Conservation (phyloP, 1,140 invertebrate genomes). For the Sycobia sp. region DNA sequence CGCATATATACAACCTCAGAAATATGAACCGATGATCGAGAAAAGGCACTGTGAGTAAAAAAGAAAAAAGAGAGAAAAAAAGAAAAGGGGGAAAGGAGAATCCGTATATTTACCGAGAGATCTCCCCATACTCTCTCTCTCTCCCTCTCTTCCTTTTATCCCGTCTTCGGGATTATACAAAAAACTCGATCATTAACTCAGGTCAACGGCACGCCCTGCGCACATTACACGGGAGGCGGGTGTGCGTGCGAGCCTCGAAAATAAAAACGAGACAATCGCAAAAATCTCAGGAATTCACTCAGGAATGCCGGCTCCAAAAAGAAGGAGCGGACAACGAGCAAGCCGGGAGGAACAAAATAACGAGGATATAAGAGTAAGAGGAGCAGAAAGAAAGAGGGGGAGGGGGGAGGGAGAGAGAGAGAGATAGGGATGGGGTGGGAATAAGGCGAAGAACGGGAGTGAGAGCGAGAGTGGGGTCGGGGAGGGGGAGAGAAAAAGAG, state of each 20-base stretch:
- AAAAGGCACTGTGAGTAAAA: too few species aligned
- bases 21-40: too few species aligned
- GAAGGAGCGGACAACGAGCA: not conserved
- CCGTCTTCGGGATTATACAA: too few species aligned
- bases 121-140: constrained; percentile 1
- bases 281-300: constrained; percentile 24
- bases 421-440: not conserved
- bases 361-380: too few species aligned
- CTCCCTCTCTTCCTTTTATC: too few species aligned
- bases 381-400: too few species aligned
- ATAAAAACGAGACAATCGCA: constrained; percentile 34
- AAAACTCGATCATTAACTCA: constrained; percentile 23
- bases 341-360: not conserved
- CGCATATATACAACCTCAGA: too few species aligned
- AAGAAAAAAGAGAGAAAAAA: not conserved
- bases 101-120: constrained; percentile 9
- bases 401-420: not conserved
- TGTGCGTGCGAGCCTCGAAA: too few species aligned
- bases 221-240: too few species aligned
- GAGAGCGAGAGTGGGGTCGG: not conserved
- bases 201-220: constrained; percentile 22
- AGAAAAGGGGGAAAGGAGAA: not conserved
- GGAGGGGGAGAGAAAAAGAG: too few species aligned
- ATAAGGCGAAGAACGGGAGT: too few species aligned
- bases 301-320: constrained; percentile 28